Evolutionary conservation across 2,113 vertebrate genomes (phyloP), one percentile per base, ranked within the genome.

Genomic region (Sander lucioperca): DNA sequence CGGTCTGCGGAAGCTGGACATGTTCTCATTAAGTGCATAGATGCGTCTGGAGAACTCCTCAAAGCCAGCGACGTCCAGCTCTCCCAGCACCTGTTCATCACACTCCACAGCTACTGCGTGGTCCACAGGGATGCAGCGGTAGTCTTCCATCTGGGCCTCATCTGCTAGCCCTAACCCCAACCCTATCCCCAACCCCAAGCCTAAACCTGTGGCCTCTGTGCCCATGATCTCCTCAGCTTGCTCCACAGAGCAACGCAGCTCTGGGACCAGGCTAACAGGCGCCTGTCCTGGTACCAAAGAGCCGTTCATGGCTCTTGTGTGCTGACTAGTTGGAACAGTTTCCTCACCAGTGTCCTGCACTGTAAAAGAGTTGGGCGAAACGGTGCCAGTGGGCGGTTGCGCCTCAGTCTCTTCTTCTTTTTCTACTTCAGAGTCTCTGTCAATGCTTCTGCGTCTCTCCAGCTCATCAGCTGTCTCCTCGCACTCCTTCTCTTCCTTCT

Each of bases 31-130:
- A 79, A 99, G 96, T 86, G 98, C 98, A 66, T 96, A 99, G 94
- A 99, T 99, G 93, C 98, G 97, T 23, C 97, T 95, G 18, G 98
- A 99, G 94, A 99, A 98, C 94, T 99, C 98, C 87, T 99, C 97
- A 2, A 99, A 98, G 45, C 95, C 94, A 0, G 95, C 94, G 3
- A 80, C 92, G 58, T 96, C 96, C 69, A 96, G 90, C 84, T 99
- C 98, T 0, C 97, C 98, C 58, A 99, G 95, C 36, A 99, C 98
- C 90, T 99, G 98, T 14, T 99, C 98, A 0, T 99, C 98, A 2
- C 97, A 97, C 85, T 99, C 98, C 79, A 99, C 98, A 0, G 98
- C 98, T 19, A 99, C 97, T 0, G 98, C 98, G 0, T 96, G 97
- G 59, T 99, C 98, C 91, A 99, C 98, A 0, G 98, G 97, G 94